Conservation (phyloP, 2,888 invertebrate species). For the Melinaea marsaeus region DNA sequence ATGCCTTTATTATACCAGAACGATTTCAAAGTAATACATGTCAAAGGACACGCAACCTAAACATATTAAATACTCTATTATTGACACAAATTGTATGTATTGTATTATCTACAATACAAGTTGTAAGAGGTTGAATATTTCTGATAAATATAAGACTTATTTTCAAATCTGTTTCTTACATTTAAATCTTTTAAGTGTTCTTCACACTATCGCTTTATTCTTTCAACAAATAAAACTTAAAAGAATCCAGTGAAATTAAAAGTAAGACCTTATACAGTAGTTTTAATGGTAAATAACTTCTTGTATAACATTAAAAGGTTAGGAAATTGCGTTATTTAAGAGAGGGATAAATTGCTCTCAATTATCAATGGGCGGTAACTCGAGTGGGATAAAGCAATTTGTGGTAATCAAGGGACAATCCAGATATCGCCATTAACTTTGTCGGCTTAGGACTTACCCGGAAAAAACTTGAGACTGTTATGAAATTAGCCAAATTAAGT, state of each 20-base stretch:
- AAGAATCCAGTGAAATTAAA: constrained; percentile 23
- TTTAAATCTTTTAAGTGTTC: too few relatives aligned
- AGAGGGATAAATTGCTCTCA: constrained; percentile 28
- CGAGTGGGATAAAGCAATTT: constrained; percentile 64
- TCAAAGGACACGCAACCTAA: constrained; percentile 31
- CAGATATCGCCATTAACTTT: constrained; percentile 52
- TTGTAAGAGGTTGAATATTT: too few relatives aligned
- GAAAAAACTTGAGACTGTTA: constrained; percentile 23
- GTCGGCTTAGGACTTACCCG: constrained; percentile 38
- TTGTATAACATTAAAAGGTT: constrained; percentile 11
- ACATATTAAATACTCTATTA: constrained; percentile 29
- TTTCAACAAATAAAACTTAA: too few relatives aligned
- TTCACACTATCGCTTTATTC: too few relatives aligned
- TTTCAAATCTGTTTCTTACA: too few relatives aligned
- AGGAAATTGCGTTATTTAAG: constrained; percentile 21
- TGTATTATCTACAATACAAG: too few relatives aligned
- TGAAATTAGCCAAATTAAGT: constrained; percentile 43
- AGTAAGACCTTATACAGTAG: constrained; percentile 2
- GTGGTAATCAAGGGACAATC: constrained; percentile 58
- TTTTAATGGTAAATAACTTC: constrained; percentile 8
- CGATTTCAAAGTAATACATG: constrained; percentile 21
- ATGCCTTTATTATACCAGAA: constrained; percentile 49
- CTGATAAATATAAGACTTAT: too few relatives aligned
- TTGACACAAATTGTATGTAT: constrained; percentile 33
- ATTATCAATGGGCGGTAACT: constrained; percentile 46